These are phyloP conservation scores for Anastatus disparis DNA, from an alignment of 1,140 invertebrate genomes.

Conservation along the genomic window DNA sequence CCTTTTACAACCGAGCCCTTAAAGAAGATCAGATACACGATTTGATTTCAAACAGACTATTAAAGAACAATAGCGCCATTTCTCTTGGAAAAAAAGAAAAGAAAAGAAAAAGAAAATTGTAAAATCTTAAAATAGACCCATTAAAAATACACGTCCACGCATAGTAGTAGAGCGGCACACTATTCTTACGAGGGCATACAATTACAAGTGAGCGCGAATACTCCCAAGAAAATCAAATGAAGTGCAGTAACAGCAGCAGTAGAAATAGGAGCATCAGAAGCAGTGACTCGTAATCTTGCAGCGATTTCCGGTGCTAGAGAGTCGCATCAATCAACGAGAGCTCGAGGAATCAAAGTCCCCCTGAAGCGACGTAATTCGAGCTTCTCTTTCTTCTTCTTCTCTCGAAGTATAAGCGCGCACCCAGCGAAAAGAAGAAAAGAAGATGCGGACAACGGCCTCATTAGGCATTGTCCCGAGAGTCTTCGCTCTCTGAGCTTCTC, in stretches of 20 bases:
- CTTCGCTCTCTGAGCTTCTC: neutral
- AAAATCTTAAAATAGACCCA: constrained; percentile 8
- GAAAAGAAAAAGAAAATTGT: no score
- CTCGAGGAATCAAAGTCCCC: constrained; percentile 13
- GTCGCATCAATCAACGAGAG: constrained; percentile 22
- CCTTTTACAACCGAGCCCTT: no score
- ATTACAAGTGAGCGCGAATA: neutral
- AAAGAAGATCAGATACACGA: no score
- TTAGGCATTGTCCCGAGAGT: constrained; percentile 25
- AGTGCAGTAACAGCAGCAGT: no score
- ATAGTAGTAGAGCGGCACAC: no score
- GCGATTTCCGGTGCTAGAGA: constrained; percentile 24
- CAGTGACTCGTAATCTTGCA: constrained; percentile 23
- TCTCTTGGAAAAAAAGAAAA: no score
- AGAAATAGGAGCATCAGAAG: no score
- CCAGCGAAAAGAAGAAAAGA: neutral
- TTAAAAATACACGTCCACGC: constrained; percentile 3
- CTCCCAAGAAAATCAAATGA: no score
- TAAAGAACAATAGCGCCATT: no score
- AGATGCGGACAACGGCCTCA: constrained; percentile 20
- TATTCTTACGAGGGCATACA: no score
- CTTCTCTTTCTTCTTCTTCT: neutral
- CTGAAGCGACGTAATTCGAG: constrained; percentile 22
- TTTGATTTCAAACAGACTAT: no score
- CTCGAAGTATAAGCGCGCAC: neutral